phyloP scores from a whole-genome alignment of 2,797 vertebrate genomes.

The Sphenodon punctatus region DNA sequence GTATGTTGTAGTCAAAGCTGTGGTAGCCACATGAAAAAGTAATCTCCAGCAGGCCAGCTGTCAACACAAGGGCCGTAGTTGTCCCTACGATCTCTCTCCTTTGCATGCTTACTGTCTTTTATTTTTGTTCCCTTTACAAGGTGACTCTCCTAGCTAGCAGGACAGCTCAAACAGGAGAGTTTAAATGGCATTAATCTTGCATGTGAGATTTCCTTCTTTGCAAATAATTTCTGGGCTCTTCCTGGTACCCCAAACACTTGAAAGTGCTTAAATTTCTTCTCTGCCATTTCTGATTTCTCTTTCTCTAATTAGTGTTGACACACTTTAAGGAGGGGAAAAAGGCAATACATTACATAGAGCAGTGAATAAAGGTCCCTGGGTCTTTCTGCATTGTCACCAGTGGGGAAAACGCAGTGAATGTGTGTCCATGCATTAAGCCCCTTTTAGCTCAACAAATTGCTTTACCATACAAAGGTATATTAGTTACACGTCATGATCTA shows the following conservation, averaged over 20 bases:
- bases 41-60: not conserved
- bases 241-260: not conserved
- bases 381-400: no score
- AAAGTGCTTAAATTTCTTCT: slow-evolving; percentile 4
- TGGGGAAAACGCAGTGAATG: no score
- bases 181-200: rapidly evolving
- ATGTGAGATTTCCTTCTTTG: not conserved
- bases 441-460: no score
- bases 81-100: not conserved
- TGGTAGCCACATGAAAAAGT: no score
- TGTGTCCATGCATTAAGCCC: no score
- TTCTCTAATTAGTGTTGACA: slow-evolving; percentile 4
- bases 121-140: not conserved
- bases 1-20: rapidly evolving
- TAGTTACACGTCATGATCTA: no score
- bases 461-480: no score
- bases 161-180: not conserved
- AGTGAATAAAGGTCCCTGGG: no score
- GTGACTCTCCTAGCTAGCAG: not conserved
- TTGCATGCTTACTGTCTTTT: not conserved
- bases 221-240: not conserved
- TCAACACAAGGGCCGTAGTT: not conserved
- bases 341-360: no score
- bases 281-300: slow-evolving; percentile 46
- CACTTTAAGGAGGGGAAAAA: slow-evolving; percentile 18